Base-by-base conservation (phyloP, 1,140 invertebrate species). In the Oncopeltus fasciatus region DNA sequence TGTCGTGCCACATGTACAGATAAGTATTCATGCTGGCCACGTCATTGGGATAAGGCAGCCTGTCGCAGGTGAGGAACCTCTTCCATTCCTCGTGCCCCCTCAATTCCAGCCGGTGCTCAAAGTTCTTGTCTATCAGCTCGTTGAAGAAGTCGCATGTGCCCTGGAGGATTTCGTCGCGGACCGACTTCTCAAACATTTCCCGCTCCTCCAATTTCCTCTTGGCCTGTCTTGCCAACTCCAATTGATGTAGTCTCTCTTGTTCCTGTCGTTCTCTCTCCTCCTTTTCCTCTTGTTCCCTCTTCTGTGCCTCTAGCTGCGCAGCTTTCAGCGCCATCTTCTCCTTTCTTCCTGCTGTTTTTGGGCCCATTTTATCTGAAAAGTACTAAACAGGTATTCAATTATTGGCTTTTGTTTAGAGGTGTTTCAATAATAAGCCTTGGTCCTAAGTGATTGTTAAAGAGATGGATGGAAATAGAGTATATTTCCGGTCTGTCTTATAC, bases 1-100 rank as follows among this genome's bases (percentile, higher is more conserved):
- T 71, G 57, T 76, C 66, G 27, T 76, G 72, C 82, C 81, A 83
- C 9, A 82, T 70, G 67, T 79, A 82, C 5, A 83, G 70, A 62
- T 82, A 84, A 1, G 78, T 81, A 59, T 82, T 80, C 68, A 84
- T 73, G 58, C 82, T 75, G 5, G 75, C 72, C 12, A 78, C 71
- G 64, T 74, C 74, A 2, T 71, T 72, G 0, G 81, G 78, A 70
- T 83, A 78, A 0, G 83, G 83, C n/a, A 84, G 70, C 24, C 81
- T 78, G 57, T 82, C 79, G 67, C 82, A 84, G 9, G 75, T 75
- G 70, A 83, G 73, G 64, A 80, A 83, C 33, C 78, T 75, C 28
- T 74, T 63, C 83, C 83, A 85, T 72, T 85, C 64, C 53, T 67
- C 43, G 24, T 66, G 53, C 2, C 64, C 60, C 2, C 16, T 56